Evolutionary conservation across 2,797 vertebrate species (phyloP).

Genomic region (Enteromius mattozi): DNA sequence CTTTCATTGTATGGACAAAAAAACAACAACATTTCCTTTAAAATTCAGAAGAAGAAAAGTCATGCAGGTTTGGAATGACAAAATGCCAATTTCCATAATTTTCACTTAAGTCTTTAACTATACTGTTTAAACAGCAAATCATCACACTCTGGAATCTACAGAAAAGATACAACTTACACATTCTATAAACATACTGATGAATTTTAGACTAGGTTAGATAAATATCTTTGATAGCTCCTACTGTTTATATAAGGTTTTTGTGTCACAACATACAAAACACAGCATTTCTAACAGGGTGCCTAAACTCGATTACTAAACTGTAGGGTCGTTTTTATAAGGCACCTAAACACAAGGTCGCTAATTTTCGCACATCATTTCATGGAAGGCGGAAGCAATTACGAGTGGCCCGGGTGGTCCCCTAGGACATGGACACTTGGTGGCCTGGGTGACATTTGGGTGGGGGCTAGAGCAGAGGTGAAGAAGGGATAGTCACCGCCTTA

Average conservation of each 20-base stretch:
- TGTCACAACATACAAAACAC: background rate
- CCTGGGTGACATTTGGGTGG: constrained; percentile 70
- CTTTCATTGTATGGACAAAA: background rate
- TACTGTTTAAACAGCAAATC: constrained; percentile 30
- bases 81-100: background rate
- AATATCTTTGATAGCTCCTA: background rate
- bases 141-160: background rate
- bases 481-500: constrained; percentile 58
- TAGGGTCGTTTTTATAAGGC: constrained; percentile 7
- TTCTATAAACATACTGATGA: background rate
- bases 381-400: constrained; percentile 77
- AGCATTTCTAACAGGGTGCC: background rate
- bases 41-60: background rate
- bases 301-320: background rate
- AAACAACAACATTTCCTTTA: background rate
- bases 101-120: background rate
- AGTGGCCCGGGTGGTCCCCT: constrained; percentile 73
- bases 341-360: background rate
- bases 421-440: constrained; percentile 68
- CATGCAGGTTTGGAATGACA: background rate
- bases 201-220: background rate
- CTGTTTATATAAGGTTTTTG: background rate
- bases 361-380: constrained; percentile 56
- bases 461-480: constrained; percentile 58
- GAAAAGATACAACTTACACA: background rate